phyloP scores from a whole-genome alignment of 2,797 vertebrate genomes.

The Sebastes diploproa region DNA sequence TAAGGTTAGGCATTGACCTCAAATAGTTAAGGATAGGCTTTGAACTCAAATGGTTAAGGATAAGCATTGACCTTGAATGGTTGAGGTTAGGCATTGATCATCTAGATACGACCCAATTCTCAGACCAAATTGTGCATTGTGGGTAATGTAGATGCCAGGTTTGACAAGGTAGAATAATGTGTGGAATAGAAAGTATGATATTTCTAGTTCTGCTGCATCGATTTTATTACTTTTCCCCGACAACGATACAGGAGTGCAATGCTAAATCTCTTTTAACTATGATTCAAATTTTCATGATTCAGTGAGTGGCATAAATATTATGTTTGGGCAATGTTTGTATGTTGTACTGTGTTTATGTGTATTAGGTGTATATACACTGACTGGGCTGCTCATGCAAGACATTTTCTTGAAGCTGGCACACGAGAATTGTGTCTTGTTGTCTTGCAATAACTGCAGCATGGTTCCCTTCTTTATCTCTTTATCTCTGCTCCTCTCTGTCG shows the following conservation, averaged over 20 bases:
- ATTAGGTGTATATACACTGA: not conserved
- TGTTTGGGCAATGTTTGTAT: not conserved
- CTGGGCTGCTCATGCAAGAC: not conserved
- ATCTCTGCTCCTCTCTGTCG: not conserved
- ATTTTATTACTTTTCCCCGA: not conserved
- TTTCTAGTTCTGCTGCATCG: not conserved
- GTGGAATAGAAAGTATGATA: not conserved
- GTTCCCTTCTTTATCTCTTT: not conserved
- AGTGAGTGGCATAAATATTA: not conserved
- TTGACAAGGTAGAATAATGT: not conserved
- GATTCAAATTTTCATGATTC: not conserved
- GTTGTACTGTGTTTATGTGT: not conserved
- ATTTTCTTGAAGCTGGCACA: conserved; percentile 13
- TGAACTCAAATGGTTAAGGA: no score
- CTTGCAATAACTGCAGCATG: not conserved
- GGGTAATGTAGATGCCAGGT: not conserved
- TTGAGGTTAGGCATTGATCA: no score
- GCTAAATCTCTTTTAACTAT: not conserved
- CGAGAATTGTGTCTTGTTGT: not conserved
- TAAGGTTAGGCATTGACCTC: no score
- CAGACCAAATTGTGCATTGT: not conserved
- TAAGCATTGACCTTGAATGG: no score
- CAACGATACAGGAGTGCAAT: not conserved
- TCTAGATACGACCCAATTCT: not conserved
- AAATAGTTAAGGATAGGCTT: no score